Conservation (phyloP, 2,797 vertebrate genomes). For the Gambusia yucatana region DNA sequence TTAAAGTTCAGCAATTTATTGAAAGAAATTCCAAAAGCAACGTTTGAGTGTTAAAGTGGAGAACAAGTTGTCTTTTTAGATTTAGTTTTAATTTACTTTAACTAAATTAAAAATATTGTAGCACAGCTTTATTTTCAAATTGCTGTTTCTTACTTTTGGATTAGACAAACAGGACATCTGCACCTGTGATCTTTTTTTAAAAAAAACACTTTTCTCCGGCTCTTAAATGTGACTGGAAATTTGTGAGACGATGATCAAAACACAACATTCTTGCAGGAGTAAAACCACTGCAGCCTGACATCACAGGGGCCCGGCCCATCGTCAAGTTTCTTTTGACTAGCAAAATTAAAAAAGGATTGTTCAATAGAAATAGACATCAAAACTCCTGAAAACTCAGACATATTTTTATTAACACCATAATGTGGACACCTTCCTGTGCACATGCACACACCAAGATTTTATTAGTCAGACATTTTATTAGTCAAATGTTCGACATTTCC, state of each 20-base stretch:
- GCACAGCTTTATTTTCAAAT: not conserved
- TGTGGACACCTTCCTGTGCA: not conserved
- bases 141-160: not conserved
- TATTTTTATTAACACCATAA: not conserved
- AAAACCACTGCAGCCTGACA: not conserved
- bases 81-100: not conserved
- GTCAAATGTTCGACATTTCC: not conserved
- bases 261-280: not conserved
- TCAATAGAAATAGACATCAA: not conserved
- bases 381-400: not conserved
- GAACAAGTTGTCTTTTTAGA: not conserved
- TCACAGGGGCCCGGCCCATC: not conserved
- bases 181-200: not conserved
- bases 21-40: not conserved
- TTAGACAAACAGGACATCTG: not conserved
- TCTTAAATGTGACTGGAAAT: not conserved
- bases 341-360: not conserved
- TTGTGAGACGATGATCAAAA: constrained; percentile 1
- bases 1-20: constrained; percentile 14
- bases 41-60: not conserved
- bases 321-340: not conserved
- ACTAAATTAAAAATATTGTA: not conserved
- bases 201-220: not conserved
- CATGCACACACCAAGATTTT: not conserved
- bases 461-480: not conserved